Conservation (phyloP, 2,888 invertebrate genomes). For the Diarsia brunnea region DNA sequence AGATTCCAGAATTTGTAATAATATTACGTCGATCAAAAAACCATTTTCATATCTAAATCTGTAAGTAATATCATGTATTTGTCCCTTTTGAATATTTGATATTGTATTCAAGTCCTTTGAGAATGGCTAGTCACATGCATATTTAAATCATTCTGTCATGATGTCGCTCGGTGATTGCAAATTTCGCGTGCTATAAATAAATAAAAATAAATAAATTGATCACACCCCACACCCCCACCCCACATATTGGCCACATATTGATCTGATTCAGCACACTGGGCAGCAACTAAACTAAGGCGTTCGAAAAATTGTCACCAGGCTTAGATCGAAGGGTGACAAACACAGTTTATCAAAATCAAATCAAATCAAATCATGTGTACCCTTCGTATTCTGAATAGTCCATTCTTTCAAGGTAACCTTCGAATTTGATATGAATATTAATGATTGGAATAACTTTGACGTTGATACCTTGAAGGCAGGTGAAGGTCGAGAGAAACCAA, state of each 20-base stretch:
- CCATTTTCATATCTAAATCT: slow-evolving; percentile 7
- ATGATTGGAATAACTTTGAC: slow-evolving; percentile 39
- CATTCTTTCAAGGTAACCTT: slow-evolving; percentile 49
- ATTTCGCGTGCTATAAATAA: background rate
- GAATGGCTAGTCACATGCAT: background rate
- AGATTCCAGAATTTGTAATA: slow-evolving; percentile 28
- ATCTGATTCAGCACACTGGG: background rate
- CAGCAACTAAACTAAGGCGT: background rate
- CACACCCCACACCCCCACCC: no score
- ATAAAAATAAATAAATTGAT: no score
- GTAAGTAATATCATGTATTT: background rate
- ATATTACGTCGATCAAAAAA: background rate
- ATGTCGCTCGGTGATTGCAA: background rate
- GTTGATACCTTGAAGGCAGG: slow-evolving; percentile 17
- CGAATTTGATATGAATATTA: slow-evolving; percentile 51
- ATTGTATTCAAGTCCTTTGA: background rate
- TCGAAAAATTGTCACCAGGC: background rate
- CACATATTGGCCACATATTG: background rate
- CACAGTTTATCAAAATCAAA: no score
- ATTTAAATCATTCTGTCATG: background rate
- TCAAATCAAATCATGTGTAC: no score
- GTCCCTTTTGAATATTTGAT: slow-evolving; percentile 15
- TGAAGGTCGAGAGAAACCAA: slow-evolving; percentile 5
- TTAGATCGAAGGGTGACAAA: background rate
- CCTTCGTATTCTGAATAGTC: slow-evolving; percentile 17